Conservation (phyloP, 2,113 vertebrate species). For the Odocoileus virginianus region DNA sequence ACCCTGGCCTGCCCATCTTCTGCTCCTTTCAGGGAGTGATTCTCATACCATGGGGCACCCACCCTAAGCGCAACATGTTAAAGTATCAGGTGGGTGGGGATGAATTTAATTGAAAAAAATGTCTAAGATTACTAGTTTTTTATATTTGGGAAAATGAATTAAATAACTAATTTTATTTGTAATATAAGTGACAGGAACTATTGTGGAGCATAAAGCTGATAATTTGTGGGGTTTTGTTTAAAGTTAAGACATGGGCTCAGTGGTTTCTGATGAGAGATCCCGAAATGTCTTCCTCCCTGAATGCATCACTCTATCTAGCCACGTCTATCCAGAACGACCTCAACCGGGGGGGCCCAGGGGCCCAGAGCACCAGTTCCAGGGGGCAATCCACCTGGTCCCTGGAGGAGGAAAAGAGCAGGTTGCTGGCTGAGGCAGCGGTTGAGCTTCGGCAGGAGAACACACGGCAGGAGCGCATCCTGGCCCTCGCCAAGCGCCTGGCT, state of each 20-base stretch:
- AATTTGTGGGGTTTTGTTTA: not conserved
- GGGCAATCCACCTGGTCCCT: constrained; percentile 82
- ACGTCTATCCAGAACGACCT: constrained; percentile 86
- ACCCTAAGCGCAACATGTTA: not conserved
- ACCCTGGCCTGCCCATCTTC: not conserved
- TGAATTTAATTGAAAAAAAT: not conserved
- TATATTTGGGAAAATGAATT: not conserved
- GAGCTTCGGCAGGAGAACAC: constrained; percentile 87
- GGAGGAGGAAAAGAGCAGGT: constrained; percentile 87
- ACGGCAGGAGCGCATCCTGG: constrained; percentile 86
- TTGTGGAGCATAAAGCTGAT: not conserved
- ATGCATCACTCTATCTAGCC: constrained; percentile 63
- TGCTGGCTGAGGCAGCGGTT: constrained; percentile 88
- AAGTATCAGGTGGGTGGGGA: not conserved
- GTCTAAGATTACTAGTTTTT: not conserved
- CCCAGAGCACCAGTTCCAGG: constrained; percentile 65
- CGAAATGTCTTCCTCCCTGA: not conserved
- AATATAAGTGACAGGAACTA: not conserved
- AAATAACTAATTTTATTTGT: constrained; percentile 1
- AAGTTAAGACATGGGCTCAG: not conserved
- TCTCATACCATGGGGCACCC: not conserved
- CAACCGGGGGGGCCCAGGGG: constrained; percentile 74
- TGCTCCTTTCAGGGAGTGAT: not conserved
- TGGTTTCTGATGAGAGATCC: not conserved
- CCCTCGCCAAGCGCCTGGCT: constrained; percentile 90